Evolutionary conservation across 2,797 vertebrate species (phyloP), one percentile per base, ranked within the genome.

Genomic region (Lateolabrax maculatus): DNA sequence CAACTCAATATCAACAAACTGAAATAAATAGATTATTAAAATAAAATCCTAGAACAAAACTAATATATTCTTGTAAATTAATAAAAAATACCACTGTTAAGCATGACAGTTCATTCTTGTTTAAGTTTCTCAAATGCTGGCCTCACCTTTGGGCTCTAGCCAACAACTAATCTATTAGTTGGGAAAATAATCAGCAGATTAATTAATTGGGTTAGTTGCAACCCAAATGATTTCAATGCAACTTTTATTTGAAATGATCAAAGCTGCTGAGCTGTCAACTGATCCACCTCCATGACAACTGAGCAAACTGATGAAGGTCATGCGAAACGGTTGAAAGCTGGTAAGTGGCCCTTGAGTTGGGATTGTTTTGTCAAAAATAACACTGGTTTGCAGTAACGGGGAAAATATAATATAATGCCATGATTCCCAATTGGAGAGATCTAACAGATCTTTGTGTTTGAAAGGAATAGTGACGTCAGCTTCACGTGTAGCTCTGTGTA

Each of bases 341-440:
- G 1, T 72, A 34, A 34, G 31, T 34, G 31, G 31, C 3, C 31
- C 31, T 6, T 61, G 3, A 29, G 4, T 49, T 46, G 21, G 15
- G 15, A 61, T 34, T 73, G 37, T 44, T 52, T 57, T 75, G 13
- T 58, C 4, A 61, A 51, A 61, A n/a, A 31, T 1, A 34, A 39
- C 8, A 34, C 21, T 25, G 5, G 6, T 34, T 60, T 71, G 23
- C 21, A 18, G 16, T 37, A 48, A 37, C 4, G 8, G 21, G 13
- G 7, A 10, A 34, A 52, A 68, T 62, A 3, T 18, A 4, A 51
- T 11, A 16, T n/a, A 2, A 39, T 48, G 6, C 52, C 19, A 31
- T 23, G 19, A 56, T 58, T 49, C 10, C 15, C 18, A 21, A 1
- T 13, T n/a, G 27, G 25, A 41, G 25, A 27, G 27, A 34, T 70